Conservation (phyloP, 2,113 vertebrate genomes). For the Zosterops borbonicus region DNA sequence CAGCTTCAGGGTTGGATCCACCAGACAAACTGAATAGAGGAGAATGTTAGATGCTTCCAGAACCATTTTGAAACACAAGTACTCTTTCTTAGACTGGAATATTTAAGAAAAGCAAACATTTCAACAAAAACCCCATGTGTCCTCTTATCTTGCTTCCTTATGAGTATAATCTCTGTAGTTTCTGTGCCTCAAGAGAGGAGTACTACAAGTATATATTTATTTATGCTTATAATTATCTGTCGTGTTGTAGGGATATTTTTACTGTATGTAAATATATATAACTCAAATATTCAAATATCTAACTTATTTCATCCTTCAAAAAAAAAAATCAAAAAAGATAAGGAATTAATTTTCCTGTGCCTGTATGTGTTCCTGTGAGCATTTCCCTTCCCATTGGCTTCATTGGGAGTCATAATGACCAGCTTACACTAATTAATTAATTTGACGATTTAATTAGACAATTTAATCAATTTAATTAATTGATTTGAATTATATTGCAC, state of each 20-base stretch:
- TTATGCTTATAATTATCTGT: neutral
- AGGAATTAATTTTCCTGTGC: neutral
- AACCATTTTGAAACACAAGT: neutral
- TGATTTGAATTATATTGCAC: no score
- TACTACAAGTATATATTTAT: neutral
- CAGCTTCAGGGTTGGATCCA: neutral
- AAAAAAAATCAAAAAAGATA: neutral
- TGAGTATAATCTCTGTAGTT: neutral
- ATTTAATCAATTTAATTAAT: no score
- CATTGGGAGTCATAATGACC: neutral
- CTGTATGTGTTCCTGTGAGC: neutral
- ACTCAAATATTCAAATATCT: neutral
- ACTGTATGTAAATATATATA: neutral
- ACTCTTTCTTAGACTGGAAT: neutral
- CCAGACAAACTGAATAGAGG: neutral
- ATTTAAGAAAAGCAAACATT: neutral
- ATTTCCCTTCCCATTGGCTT: neutral
- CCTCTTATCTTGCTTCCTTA: neutral
- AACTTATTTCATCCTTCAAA: neutral
- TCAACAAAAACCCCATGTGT: accelerated
- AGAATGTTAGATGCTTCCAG: neutral
- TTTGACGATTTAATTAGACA: neutral
- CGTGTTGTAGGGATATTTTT: neutral
- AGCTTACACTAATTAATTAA: neutral
- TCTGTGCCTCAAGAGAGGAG: neutral